Conservation (phyloP, 2,888 invertebrate genomes). For the Mythimna lalbum region DNA sequence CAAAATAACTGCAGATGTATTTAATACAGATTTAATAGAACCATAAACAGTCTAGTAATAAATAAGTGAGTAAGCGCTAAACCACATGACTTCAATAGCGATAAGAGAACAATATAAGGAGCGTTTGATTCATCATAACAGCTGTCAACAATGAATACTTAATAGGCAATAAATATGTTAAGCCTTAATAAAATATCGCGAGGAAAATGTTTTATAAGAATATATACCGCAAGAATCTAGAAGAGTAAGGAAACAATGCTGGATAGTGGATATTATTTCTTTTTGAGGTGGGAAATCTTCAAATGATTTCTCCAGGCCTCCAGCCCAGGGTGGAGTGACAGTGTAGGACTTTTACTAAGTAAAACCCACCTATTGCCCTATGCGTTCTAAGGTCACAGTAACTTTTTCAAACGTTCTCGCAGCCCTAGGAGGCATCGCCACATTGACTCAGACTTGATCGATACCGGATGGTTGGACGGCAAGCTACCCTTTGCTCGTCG, state of each 20-base stretch:
- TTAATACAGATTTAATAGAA: neutral
- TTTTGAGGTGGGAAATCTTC: too few relatives aligned
- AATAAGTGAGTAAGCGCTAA: constrained; percentile 24
- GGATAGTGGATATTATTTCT: too few relatives aligned
- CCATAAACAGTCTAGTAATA: neutral
- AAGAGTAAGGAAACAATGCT: neutral
- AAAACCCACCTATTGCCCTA: too few relatives aligned
- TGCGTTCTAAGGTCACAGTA: too few relatives aligned
- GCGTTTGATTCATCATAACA: neutral
- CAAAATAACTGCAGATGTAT: neutral
- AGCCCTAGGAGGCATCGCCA: too few relatives aligned
- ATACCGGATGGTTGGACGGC: too few relatives aligned
- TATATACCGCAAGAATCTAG: neutral
- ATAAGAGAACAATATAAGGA: constrained; percentile 16
- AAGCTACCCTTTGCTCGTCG: too few relatives aligned
- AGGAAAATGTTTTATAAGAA: neutral
- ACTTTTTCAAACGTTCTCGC: too few relatives aligned
- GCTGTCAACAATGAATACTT: constrained; percentile 11
- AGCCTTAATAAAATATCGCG: neutral
- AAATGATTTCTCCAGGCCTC: too few relatives aligned
- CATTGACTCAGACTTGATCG: too few relatives aligned
- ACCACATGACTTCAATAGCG: constrained; percentile 6
- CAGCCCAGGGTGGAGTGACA: too few relatives aligned
- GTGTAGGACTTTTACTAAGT: too few relatives aligned
- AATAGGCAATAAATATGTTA: neutral